A percentile compares a stretch with the other conserved stretches of the same genome.
Conservation (phyloP, 1,140 invertebrate genomes). For the Drosophila nikananu region DNA sequence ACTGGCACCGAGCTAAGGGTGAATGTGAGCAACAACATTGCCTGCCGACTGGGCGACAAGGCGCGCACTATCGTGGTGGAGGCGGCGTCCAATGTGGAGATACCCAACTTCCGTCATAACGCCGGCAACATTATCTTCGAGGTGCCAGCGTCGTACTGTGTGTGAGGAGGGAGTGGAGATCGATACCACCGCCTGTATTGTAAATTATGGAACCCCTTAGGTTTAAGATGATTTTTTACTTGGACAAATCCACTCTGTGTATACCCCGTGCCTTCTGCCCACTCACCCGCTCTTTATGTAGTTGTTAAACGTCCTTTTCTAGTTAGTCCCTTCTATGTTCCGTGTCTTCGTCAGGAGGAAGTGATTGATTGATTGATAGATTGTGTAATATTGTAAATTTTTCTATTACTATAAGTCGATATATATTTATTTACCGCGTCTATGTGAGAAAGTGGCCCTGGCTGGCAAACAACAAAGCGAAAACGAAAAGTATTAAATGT, state of each 20-base stretch:
- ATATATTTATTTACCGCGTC: conserved; percentile 58
- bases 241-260: conserved; percentile 38
- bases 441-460: conserved; percentile 31
- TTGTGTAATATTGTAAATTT: conserved; percentile 68
- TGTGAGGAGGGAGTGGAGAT: conserved; percentile 32
- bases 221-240: conserved; percentile 37
- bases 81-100: conserved; percentile 75
- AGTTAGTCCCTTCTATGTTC: conserved; percentile 43
- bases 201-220: conserved; percentile 55
- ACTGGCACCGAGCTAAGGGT: conserved; percentile 77
- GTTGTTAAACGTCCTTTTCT: conserved; percentile 30
- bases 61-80: conserved; percentile 74
- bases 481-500: conserved; percentile 71
- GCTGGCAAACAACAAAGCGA: conserved; percentile 23
- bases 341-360: conserved; percentile 19
- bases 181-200: conserved; percentile 26
- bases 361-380: conserved; percentile 17
- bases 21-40: conserved; percentile 73
- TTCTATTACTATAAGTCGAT: conserved; percentile 58
- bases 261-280: conserved; percentile 62
- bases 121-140: conserved; percentile 80
- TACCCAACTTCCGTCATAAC: conserved; percentile 73
- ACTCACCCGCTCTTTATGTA: conserved; percentile 27
- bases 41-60: conserved; percentile 76
- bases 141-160: conserved; percentile 80